Conservation (phyloP, 2,113 vertebrate species). For the Pelmatolapia mariae region DNA sequence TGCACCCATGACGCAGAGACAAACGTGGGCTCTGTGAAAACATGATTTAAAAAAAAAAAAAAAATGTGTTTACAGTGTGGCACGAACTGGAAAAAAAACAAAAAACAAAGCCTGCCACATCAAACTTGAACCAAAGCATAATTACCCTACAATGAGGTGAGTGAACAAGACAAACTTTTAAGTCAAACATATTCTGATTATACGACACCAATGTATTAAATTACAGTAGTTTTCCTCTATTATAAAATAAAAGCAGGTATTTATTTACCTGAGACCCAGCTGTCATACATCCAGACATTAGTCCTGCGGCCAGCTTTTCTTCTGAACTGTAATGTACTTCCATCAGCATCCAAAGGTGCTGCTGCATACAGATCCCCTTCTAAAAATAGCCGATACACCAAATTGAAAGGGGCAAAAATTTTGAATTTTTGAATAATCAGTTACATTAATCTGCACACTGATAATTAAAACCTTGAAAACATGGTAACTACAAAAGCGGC, state of each 20-base stretch:
- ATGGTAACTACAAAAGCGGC: not conserved
- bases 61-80: not conserved
- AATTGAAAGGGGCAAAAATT: not conserved
- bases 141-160: not conserved
- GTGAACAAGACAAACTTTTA: not conserved
- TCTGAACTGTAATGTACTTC: slow-evolving; percentile 65
- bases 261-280: slow-evolving; percentile 66
- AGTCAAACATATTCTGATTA: not conserved
- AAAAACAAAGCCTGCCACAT: not conserved
- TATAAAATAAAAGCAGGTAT: not conserved
- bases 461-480: not conserved
- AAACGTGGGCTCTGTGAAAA: slow-evolving; percentile 81
- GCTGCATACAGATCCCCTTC: slow-evolving; percentile 71
- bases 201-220: not conserved
- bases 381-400: slow-evolving; percentile 16
- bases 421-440: not conserved
- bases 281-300: slow-evolving; percentile 68
- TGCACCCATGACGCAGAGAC: slow-evolving; percentile 78
- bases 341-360: slow-evolving; percentile 58
- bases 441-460: not conserved
- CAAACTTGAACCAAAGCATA: not conserved
- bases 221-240: not conserved
- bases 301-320: slow-evolving; percentile 52
- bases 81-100: not conserved
- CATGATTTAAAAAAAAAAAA: not conserved